phyloP scores from a whole-genome alignment of 1,140 invertebrate genomes.

The Drosophila nannoptera region DNA sequence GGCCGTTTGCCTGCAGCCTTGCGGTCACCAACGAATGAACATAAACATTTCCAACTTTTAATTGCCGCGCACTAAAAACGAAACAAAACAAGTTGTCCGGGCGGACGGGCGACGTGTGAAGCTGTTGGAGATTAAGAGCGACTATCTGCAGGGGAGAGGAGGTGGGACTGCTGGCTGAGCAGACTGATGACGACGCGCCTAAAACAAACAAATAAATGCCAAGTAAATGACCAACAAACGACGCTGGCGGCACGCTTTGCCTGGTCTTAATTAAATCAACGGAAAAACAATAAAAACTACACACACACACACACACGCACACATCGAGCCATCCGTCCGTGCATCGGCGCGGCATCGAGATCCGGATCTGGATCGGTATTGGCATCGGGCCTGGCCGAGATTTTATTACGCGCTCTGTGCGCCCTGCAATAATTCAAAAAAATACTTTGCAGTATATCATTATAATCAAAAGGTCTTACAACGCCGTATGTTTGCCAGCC shows the following conservation, averaged over 20 bases:
- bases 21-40: conserved; percentile 68
- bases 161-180: conserved; percentile 14
- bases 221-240: conserved; percentile 67
- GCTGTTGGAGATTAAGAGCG: conserved; percentile 42
- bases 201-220: conserved; percentile 75
- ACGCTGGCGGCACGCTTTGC: conserved; percentile 68
- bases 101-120: conserved; percentile 53
- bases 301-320: conserved; percentile 4
- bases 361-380: conserved; percentile 8
- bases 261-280: conserved; percentile 67
- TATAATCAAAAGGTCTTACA: conserved; percentile 64
- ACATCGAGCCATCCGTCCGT: neutral
- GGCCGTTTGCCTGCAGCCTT: conserved; percentile 52
- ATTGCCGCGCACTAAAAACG: conserved; percentile 67
- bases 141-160: conserved; percentile 15
- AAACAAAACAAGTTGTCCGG: conserved; percentile 12
- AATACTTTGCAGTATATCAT: conserved; percentile 73
- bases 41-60: conserved; percentile 72
- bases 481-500: conserved; percentile 46
- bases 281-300: conserved; percentile 67
- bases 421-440: conserved; percentile 72
- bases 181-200: conserved; percentile 64
- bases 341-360: conserved; percentile 6
- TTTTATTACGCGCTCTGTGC: conserved; percentile 69
- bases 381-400: conserved; percentile 29